Evolutionary conservation across 2,888 invertebrate species (phyloP).

Genomic region (Oligia strigilis): DNA sequence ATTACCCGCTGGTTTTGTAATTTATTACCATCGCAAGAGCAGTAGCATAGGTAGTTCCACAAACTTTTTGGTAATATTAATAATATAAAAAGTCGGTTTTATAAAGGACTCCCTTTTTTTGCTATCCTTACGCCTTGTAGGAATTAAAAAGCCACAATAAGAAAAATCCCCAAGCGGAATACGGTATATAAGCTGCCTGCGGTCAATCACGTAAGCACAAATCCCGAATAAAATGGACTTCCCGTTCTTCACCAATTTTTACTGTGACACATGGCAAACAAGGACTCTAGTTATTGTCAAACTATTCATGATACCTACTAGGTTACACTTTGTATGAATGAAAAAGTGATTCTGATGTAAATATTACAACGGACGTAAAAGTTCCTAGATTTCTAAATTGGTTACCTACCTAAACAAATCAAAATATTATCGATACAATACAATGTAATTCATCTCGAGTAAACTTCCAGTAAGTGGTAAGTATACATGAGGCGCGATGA

Average conservation of each 20-base stretch:
- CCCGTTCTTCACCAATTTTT: slow-evolving; percentile 14
- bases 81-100: too few species aligned
- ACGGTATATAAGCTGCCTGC: slow-evolving; percentile 34
- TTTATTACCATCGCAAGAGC: background rate
- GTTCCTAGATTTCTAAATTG: slow-evolving; percentile 53
- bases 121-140: background rate
- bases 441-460: slow-evolving; percentile 79
- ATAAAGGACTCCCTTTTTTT: background rate
- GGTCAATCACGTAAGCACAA: slow-evolving; percentile 48
- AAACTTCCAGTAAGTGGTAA: slow-evolving; percentile 73
- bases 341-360: slow-evolving; percentile 6
- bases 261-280: slow-evolving; percentile 13
- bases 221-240: slow-evolving; percentile 27
- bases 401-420: slow-evolving; percentile 53
- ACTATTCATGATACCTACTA: background rate
- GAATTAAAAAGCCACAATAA: background rate
- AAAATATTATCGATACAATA: slow-evolving; percentile 68
- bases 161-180: background rate
- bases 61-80: background rate
- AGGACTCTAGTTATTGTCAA: background rate
- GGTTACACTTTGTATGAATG: background rate
- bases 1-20: background rate
- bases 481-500: slow-evolving; percentile 73
- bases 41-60: too few species aligned
- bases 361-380: slow-evolving; percentile 34